Base-by-base conservation (phyloP, 1,140 invertebrate genomes). In the Neodiprion pinetum region DNA sequence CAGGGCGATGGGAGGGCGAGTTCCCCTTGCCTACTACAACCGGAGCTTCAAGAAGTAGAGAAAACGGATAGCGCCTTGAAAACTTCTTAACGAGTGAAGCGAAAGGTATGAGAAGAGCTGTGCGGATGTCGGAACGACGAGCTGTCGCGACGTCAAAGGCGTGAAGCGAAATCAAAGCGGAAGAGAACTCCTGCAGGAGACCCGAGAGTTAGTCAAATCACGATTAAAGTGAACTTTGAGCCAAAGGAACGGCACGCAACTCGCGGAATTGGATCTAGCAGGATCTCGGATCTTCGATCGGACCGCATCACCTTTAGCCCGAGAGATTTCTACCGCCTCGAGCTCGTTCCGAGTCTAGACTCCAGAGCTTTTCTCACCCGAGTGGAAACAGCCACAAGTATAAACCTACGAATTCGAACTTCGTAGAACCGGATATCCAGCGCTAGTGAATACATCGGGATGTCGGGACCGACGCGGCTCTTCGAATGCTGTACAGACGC, bases 31-130 rank as follows among this genome's bases (percentile, higher is more conserved):
- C 53, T 61, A 40, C 28, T 40, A 40, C 28, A 40, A 40, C n/a
- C 53, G 53, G n/a, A 61, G 53, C 53, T 61, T 40, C 53, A 61
- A 61, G n/a, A 61, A 12, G 53, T 17, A 61, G 53, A 5, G 53
- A 61, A 61, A 61, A 61, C 53, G 53, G 53, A 40, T 40, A 17
- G n/a, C 9, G 53, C 53, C 53, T 61, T 8, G 53, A 61, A 12
- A 61, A 61, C 53, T 61, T 61, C 53, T 9, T 61, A 61, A 61
- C 53, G 53, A 61, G 53, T 61, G 53, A 61, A 61, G 53, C 53
- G 53, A 61, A 61, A 12, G 11, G 11, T 61, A 12, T 12, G 53
- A 61, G 53, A 17, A 61, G 53, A 61, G n/a, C 53, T 12, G 53
- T 17, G 53, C 53, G 53, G n/a, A 61, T 61, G 53, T 61, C 53